A percentile compares a stretch with the other conserved stretches of the same genome.
These are phyloP conservation scores for Fistularia tabacaria DNA, from an alignment of 2,797 vertebrate species.

Conservation along the genomic window DNA sequence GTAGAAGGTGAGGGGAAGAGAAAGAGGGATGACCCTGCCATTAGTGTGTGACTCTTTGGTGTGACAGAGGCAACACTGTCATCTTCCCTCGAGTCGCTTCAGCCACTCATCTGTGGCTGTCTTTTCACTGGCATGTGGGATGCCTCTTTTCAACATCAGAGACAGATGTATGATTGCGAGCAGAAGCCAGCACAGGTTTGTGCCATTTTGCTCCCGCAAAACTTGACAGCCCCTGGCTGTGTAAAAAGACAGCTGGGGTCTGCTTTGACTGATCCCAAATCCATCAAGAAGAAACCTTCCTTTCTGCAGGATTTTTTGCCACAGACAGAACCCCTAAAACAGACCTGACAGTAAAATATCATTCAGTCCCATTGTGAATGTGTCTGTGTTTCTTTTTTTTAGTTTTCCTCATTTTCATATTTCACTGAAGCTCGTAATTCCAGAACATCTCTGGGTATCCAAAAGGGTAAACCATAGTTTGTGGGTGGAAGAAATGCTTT, in stretches of 20 bases:
- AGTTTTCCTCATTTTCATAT: no score
- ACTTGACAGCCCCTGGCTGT: conserved; percentile 20
- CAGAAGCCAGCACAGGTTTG: conserved; percentile 15
- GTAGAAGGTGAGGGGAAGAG: conserved; percentile 19
- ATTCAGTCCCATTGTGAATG: conserved; percentile 1
- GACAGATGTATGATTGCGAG: conserved; percentile 13
- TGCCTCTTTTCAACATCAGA: conserved; percentile 47
- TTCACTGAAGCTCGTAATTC: no score
- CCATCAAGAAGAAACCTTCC: background rate
- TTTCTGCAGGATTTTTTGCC: conserved; percentile 2
- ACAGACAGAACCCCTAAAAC: conserved; percentile 5
- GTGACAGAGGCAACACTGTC: conserved; percentile 33
- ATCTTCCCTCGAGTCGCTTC: conserved; percentile 48
- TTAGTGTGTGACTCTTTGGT: conserved; percentile 45
- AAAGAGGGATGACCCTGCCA: conserved; percentile 37
- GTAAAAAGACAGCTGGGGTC: conserved; percentile 6
- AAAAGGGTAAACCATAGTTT: conserved; percentile 38
- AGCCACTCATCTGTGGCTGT: conserved; percentile 57
- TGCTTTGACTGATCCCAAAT: conserved; percentile 2
- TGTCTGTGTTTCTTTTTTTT: background rate
- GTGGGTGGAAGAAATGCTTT: conserved; percentile 39
- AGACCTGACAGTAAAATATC: conserved; percentile 9
- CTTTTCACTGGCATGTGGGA: conserved; percentile 50
- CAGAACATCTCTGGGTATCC: background rate
- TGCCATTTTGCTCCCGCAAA: conserved; percentile 20